A percentile compares a stretch with the other conserved stretches of the same genome.
Evolutionary conservation across 2,797 vertebrate species (phyloP).

Genomic region (Chelonia mydas): DNA sequence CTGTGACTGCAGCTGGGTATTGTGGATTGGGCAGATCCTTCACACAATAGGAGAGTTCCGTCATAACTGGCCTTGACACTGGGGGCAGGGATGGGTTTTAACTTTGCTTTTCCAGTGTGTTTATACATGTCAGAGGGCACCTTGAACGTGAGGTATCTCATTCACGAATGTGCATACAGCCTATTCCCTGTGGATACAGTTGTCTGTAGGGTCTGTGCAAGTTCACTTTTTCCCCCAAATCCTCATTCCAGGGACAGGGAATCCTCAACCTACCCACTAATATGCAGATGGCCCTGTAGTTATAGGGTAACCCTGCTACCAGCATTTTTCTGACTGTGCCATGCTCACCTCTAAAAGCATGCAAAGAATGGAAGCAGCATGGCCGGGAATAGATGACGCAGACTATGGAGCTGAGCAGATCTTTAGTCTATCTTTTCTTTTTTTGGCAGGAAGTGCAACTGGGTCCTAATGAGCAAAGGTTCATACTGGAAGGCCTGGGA

Average conservation of each 20-base stretch:
- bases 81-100: not conserved
- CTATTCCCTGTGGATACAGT: not conserved
- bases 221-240: not conserved
- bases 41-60: not conserved
- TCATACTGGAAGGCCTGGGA: conserved; percentile 80
- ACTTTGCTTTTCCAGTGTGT: not conserved
- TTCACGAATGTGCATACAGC: not conserved
- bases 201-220: not conserved
- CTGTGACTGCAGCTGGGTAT: not conserved
- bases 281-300: not conserved
- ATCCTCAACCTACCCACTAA: not conserved
- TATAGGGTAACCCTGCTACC: no score
- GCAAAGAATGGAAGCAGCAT: not conserved
- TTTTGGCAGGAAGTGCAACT: conserved; percentile 80
- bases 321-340: not conserved
- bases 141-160: not conserved
- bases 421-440: not conserved
- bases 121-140: not conserved
- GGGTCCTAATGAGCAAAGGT: conserved; percentile 70
- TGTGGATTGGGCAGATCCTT: not conserved
- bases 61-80: not conserved
- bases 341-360: not conserved
- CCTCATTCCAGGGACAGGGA: not conserved
- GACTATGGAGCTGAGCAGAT: not conserved
- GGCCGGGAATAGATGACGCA: not conserved